These are phyloP conservation scores for Heteractis magnifica DNA, from an alignment of 92 coral and sea anemone genomes.

Conservation along the genomic window DNA sequence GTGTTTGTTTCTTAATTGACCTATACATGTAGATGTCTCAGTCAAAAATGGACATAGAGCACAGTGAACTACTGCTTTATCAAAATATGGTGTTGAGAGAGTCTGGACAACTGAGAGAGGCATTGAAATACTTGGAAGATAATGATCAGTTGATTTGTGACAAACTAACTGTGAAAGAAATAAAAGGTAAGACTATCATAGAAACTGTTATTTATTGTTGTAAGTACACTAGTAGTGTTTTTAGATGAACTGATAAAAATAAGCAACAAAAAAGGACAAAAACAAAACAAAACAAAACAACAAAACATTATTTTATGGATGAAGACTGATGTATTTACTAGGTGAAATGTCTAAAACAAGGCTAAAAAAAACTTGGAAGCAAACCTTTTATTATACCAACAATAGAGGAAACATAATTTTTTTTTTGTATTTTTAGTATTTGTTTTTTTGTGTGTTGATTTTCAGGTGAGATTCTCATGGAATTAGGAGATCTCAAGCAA, in stretches of 20 bases:
- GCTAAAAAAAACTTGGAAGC: too few species aligned
- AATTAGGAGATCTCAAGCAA: conserved; percentile 60
- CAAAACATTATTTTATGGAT: too few species aligned
- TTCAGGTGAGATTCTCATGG: conserved; percentile 72
- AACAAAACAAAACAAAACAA: too few species aligned
- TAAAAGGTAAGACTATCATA: conserved; percentile 62
- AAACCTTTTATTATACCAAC: too few species aligned
- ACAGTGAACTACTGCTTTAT: conserved; percentile 85
- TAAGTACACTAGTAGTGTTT: neutral
- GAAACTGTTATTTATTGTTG: too few species aligned
- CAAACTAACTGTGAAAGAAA: conserved; percentile 81
- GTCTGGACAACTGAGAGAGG: conserved; percentile 76
- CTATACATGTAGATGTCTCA: conserved; percentile 49
- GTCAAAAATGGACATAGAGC: conserved; percentile 81
- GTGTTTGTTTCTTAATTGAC: neutral
- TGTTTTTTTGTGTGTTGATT: neutral
- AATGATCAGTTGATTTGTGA: conserved; percentile 79
- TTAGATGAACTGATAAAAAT: neutral
- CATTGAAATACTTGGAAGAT: conserved; percentile 67
- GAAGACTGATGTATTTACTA: too few species aligned
- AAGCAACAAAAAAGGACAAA: too few species aligned
- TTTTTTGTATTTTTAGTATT: neutral
- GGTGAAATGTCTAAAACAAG: too few species aligned
- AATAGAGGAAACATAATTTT: neutral
- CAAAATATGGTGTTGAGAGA: conserved; percentile 94